Evolutionary conservation across 2,888 invertebrate species (phyloP).

Genomic region (Urechis unicinctus): DNA sequence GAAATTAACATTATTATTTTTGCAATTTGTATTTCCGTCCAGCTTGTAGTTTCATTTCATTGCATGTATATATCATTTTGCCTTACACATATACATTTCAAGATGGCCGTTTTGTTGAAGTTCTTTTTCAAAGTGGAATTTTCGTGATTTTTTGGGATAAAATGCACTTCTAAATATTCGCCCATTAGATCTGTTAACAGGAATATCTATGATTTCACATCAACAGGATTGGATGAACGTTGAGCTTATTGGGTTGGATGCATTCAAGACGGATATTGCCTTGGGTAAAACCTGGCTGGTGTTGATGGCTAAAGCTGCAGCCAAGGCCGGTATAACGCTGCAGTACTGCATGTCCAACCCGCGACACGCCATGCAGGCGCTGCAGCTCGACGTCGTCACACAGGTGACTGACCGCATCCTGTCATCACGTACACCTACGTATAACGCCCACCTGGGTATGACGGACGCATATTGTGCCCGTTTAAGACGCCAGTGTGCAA

Average conservation of each 20-base stretch:
- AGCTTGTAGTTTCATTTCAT: not conserved
- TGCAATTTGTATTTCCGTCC: not conserved
- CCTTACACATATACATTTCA: too few relatives aligned
- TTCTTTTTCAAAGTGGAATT: too few relatives aligned
- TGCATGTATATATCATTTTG: too few relatives aligned
- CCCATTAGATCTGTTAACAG: not conserved
- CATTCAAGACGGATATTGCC: constrained; percentile 16
- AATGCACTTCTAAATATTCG: not conserved
- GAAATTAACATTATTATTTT: not conserved
- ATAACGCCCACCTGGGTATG: too few relatives aligned
- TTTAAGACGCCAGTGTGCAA: too few relatives aligned
- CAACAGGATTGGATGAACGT: constrained; percentile 28
- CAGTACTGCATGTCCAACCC: constrained; percentile 31
- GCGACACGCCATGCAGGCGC: constrained; percentile 22
- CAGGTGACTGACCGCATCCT: constrained; percentile 15
- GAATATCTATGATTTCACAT: not conserved
- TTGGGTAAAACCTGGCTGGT: constrained; percentile 25
- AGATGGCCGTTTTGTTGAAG: too few relatives aligned
- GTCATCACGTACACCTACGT: too few relatives aligned
- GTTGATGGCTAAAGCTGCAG: constrained; percentile 26
- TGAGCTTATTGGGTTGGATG: constrained; percentile 21
- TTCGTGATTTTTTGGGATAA: not conserved
- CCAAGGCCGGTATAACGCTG: constrained; percentile 21
- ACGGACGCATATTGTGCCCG: too few relatives aligned
- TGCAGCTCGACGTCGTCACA: constrained; percentile 24